These are phyloP conservation scores for Sinocyclocheilus maitianheensis DNA, from an alignment of 2,113 vertebrate genomes.

Conservation along the genomic window DNA sequence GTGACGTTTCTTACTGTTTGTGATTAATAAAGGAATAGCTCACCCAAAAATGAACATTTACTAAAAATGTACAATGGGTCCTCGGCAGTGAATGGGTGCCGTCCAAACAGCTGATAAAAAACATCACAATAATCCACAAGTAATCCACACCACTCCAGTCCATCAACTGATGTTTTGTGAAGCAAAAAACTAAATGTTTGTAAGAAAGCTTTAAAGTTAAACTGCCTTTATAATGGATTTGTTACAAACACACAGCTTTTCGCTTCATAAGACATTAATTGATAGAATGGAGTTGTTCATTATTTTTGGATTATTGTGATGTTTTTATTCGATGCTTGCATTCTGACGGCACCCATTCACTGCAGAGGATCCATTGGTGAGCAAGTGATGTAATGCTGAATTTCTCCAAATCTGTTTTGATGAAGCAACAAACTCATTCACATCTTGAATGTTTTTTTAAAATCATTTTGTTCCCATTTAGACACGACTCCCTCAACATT, in stretches of 20 bases:
- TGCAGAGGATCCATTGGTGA: not conserved
- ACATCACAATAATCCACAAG: not conserved
- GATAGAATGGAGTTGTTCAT: not conserved
- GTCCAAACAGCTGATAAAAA: not conserved
- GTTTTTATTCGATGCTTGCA: too few relatives aligned
- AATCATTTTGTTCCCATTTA: slow-evolving; percentile 55
- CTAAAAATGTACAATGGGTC: too few relatives aligned
- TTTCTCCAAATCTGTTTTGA: too few relatives aligned
- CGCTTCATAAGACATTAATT: not conserved
- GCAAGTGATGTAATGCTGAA: too few relatives aligned
- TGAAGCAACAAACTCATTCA: too few relatives aligned
- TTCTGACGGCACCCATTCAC: not conserved
- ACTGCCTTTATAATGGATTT: not conserved
- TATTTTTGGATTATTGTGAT: not conserved
- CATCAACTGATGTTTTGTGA: not conserved
- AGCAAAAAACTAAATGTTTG: not conserved
- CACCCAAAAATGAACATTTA: not conserved
- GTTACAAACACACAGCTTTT: not conserved
- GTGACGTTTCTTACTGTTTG: slow-evolving; percentile 45
- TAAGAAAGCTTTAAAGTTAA: too few relatives aligned
- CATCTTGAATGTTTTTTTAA: not conserved
- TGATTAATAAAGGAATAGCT: not conserved
- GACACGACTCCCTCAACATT: slow-evolving; percentile 93
- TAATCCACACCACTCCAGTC: not conserved
- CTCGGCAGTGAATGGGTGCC: not conserved